Base-by-base conservation (phyloP, 2,888 invertebrate species). In the Pseudeuparius sepicola region DNA sequence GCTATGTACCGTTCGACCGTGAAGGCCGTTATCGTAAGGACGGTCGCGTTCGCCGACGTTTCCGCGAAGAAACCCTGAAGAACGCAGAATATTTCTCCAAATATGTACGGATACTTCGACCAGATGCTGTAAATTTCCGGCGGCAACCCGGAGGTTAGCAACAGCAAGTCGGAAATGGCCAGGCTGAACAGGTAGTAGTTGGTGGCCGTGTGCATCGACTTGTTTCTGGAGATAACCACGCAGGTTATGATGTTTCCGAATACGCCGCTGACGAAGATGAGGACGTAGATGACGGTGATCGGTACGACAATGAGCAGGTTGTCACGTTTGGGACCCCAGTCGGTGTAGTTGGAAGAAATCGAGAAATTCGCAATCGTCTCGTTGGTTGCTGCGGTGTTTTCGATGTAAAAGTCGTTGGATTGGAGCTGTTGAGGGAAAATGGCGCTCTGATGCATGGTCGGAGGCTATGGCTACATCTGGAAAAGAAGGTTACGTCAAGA, bases 241-340 rank as follows among this genome's bases (percentile, higher is more conserved):
- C 89, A 89, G 2, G 88, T 89, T 53, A 79, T 76, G 27, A 83
- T 69, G 57, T 89, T 89, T 3, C 89, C 89, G 13, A 87, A 62
- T 2, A 87, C 63, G 2, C 89, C 88, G 5, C 75, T 79, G 4
- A 87, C 51, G 50, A 89, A 82, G 49, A 88, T 86, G 9, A 79
- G 43, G 1, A 67, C 61, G 58, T 88, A 89, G 35, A 82, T 67
- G 13, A 80, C 62, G 1, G 84, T 85, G 44, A 86, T 75, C 1
- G 82, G 81, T 38, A 83, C 59, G 2, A 81, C 78, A 14, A 77
- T 57, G 50, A 70, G 68, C n/a, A 77, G 64, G 42, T 75, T 73
- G 1, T 68, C n/a, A n/a, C n/a, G n/a, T n/a, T n/a, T n/a, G n/a
- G n/a, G n/a, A n/a, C n/a, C n/a, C n/a, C n/a, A n/a, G n/a, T n/a